phyloP scores from a whole-genome alignment of 2,797 vertebrate species.

The Pteronotus mesoamericanus region DNA sequence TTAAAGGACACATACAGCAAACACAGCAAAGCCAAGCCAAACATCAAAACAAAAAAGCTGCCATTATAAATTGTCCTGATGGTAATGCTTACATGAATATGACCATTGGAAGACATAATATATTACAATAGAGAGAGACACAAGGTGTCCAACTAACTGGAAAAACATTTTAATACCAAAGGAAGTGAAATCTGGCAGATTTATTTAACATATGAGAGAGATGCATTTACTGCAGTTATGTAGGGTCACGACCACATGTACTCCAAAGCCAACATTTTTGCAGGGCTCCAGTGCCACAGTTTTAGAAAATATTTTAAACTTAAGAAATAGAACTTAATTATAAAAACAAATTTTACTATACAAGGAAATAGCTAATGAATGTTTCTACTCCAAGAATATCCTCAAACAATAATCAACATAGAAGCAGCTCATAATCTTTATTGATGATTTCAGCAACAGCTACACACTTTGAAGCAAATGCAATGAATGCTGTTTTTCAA shows the following conservation, averaged over 20 bases:
- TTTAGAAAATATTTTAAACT: constrained; percentile 39
- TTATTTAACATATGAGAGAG: constrained; percentile 15
- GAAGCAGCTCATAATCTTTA: constrained; percentile 5
- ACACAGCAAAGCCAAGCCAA: constrained; percentile 6
- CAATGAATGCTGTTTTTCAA: constrained; percentile 18
- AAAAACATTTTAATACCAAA: constrained; percentile 31
- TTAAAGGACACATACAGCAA: constrained; percentile 24
- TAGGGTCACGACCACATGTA: not conserved
- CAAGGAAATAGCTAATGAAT: constrained; percentile 30
- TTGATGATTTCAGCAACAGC: not conserved
- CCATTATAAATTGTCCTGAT: constrained; percentile 25
- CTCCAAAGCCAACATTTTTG: not conserved
- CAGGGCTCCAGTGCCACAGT: not conserved
- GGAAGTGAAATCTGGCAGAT: not conserved
- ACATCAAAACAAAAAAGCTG: not conserved
- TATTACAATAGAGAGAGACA: not conserved
- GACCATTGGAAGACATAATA: not conserved
- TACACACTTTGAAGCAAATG: not conserved
- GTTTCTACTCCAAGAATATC: constrained; percentile 30
- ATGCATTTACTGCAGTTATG: not conserved
- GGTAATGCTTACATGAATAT: not conserved
- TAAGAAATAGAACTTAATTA: not conserved
- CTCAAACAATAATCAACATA: constrained; percentile 3
- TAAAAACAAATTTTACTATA: constrained; percentile 34
- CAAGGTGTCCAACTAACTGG: not conserved